phyloP scores from a whole-genome alignment of 2,888 invertebrate genomes.

The Plemyria rubiginata region DNA sequence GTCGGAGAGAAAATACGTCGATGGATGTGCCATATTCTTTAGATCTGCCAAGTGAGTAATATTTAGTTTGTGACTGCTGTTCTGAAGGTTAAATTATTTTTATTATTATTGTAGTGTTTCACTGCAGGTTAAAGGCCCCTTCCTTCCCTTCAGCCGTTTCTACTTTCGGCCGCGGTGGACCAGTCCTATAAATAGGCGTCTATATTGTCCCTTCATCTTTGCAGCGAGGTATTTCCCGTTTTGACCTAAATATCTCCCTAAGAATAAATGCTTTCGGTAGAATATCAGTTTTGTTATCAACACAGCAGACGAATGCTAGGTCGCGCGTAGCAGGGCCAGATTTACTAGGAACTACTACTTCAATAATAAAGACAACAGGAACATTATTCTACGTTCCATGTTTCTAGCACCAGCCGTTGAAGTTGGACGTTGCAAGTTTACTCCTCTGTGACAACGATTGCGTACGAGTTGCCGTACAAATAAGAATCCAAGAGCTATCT shows the following conservation, averaged over 20 bases:
- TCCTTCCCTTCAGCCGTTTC: no score
- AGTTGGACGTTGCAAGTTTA: slow-evolving; percentile 8
- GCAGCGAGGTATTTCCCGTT: no score
- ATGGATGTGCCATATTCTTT: slow-evolving; percentile 99
- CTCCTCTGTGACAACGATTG: background rate
- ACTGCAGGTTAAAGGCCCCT: no score
- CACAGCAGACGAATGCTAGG: background rate
- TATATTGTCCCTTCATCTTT: no score
- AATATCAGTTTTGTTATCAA: background rate
- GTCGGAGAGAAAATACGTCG: slow-evolving; percentile 98
- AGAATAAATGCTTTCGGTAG: background rate
- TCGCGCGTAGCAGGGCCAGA: no score
- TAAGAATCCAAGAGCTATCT: slow-evolving; percentile 11
- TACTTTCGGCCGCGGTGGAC: no score
- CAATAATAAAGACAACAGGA: slow-evolving; percentile 1
- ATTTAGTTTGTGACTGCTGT: background rate
- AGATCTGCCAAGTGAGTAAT: slow-evolving; percentile 92
- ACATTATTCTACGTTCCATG: slow-evolving; percentile 11
- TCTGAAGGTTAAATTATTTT: no score
- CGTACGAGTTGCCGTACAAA: background rate
- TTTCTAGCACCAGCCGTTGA: slow-evolving; percentile 18
- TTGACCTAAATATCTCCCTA: no score
- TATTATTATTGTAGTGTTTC: no score
- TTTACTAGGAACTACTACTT: background rate
- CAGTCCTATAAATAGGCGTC: no score